These are phyloP conservation scores for Belgica antarctica DNA, from an alignment of 2,888 invertebrate genomes.

Conservation along the genomic window DNA sequence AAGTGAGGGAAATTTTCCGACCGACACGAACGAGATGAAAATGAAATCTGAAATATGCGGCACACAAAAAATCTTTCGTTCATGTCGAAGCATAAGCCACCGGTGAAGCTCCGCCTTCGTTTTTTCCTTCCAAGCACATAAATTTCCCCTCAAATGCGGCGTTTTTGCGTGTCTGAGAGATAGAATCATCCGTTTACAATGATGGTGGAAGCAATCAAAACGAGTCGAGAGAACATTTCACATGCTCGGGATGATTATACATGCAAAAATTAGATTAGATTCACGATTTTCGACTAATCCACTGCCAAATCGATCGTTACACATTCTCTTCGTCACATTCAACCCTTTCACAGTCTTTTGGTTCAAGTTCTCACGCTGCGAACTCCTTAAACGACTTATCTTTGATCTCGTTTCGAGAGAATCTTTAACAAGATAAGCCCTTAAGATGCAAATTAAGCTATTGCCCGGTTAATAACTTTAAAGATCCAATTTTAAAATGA, in stretches of 20 bases:
- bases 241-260: neutral
- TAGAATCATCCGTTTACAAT: neutral
- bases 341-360: too few species aligned
- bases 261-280: constrained; percentile 23
- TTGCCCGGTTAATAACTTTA: neutral
- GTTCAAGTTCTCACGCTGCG: neutral
- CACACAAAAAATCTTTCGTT: too few species aligned
- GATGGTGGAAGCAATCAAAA: neutral
- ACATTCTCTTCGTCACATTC: neutral
- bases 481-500: constrained; percentile 11
- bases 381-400: too few species aligned
- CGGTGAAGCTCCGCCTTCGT: constrained; percentile 29
- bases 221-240: neutral
- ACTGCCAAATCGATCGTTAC: neutral
- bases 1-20: constrained; percentile 6
- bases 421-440: neutral
- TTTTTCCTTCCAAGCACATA: neutral
- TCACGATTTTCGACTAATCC: neutral
- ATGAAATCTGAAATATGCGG: constrained; percentile 25
- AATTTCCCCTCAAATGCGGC: neutral
- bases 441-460: constrained; percentile 9
- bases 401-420: too few species aligned
- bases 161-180: constrained; percentile 5
- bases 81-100: neutral
- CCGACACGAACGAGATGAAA: constrained; percentile 35